Evolutionary conservation across 2,888 invertebrate genomes (phyloP).

Genomic region (Drosophila greeni): DNA sequence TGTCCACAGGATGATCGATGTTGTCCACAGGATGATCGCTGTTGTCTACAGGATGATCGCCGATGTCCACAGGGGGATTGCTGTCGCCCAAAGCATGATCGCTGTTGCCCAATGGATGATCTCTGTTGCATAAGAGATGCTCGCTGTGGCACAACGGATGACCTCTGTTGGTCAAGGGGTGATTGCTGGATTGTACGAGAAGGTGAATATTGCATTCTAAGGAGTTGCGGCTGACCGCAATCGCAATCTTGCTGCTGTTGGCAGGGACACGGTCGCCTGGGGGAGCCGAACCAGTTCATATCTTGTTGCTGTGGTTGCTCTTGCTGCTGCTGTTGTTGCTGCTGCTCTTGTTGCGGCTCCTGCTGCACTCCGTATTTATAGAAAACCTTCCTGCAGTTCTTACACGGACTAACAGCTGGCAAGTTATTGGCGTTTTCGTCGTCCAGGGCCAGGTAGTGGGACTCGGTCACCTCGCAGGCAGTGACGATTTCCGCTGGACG

Average conservation of each 20-base stretch:
- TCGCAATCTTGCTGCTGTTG: not conserved
- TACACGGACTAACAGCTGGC: not conserved
- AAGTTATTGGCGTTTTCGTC: conserved; percentile 6
- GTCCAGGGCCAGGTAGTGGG: conserved; percentile 47
- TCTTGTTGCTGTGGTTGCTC: not conserved
- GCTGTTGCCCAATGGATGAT: not conserved
- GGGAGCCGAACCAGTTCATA: not conserved
- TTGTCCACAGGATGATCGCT: not conserved
- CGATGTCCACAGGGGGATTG: not conserved
- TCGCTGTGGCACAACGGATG: not conserved
- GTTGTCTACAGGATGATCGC: not conserved
- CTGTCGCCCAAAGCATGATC: not conserved
- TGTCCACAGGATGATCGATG: not conserved
- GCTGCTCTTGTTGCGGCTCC: not conserved
- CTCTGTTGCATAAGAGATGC: not conserved
- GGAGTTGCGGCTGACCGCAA: not conserved
- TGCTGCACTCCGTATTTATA: not conserved
- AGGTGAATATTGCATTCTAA: not conserved
- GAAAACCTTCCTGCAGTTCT: not conserved
- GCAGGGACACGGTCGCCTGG: not conserved
- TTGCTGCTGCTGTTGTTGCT: not conserved
- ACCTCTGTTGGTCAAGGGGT: not conserved
- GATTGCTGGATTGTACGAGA: not conserved
- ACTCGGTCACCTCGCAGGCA: conserved; percentile 57
- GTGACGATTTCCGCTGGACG: conserved; percentile 14